Conservation (phyloP, 2,113 vertebrate species). For the Serinus canaria region DNA sequence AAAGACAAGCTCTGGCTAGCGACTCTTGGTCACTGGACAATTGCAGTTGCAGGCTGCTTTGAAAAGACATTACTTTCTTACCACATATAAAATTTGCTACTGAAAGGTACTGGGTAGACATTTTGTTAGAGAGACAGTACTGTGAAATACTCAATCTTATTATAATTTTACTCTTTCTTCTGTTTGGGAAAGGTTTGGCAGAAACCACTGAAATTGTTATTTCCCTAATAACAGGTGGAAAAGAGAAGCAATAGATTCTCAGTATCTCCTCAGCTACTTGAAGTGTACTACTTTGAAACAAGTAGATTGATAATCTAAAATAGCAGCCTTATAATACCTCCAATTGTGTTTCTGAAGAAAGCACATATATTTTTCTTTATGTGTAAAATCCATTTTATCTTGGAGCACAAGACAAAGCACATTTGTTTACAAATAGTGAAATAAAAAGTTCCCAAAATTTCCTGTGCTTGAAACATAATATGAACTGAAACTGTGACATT, state of each 20-base stretch:
- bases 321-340: background rate
- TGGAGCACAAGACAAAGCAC: fast-evolving
- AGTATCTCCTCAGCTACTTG: background rate
- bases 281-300: background rate
- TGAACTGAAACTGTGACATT: background rate
- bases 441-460: background rate
- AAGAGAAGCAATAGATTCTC: background rate
- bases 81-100: background rate
- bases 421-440: background rate
- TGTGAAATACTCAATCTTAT: background rate
- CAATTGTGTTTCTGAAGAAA: background rate
- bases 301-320: background rate
- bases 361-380: background rate
- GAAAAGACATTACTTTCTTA: background rate
- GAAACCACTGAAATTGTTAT: background rate
- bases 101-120: background rate
- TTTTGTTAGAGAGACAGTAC: background rate
- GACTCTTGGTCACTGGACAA: background rate
- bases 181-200: background rate
- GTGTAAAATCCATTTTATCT: background rate
- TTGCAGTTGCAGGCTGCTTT: background rate
- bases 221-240: background rate
- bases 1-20: fast-evolving
- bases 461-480: background rate
- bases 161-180: background rate